Conservation (phyloP, 2,113 vertebrate genomes). For the Pao palembangensis region DNA sequence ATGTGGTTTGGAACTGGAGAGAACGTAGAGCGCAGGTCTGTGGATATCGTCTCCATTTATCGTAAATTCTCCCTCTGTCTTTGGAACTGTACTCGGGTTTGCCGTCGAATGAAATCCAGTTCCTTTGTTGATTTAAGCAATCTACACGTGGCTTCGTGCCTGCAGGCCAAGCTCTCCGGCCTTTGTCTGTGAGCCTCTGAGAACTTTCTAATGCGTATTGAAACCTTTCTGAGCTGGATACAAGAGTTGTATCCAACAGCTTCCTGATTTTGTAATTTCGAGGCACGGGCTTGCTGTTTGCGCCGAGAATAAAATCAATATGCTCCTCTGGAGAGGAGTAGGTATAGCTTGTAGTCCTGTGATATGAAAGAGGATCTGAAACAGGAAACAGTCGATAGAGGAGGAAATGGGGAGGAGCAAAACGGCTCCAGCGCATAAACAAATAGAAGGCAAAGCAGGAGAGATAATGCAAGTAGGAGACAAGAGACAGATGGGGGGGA, state of each 20-base stretch:
- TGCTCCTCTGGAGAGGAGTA: conserved; percentile 58
- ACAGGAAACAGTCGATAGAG: conserved; percentile 59
- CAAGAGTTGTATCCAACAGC: conserved; percentile 65
- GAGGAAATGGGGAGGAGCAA: conserved; percentile 60
- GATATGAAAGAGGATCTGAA: conserved; percentile 59
- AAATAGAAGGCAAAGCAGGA: conserved; percentile 72
- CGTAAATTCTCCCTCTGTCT: neutral
- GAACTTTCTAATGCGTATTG: conserved; percentile 53
- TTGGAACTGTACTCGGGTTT: conserved; percentile 4
- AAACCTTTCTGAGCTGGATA: conserved; percentile 56
- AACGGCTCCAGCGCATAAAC: conserved; percentile 68
- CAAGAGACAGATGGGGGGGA: conserved; percentile 73
- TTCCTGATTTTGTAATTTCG: conserved; percentile 74
- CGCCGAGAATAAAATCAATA: conserved; percentile 70
- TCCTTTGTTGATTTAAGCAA: conserved; percentile 25
- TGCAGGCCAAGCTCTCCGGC: conserved; percentile 25
- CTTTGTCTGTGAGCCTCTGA: conserved; percentile 46
- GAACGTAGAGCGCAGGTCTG: neutral
- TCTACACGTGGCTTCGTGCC: conserved; percentile 37
- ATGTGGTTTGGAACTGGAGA: conserved; percentile 2
- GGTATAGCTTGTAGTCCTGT: conserved; percentile 58
- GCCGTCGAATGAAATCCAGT: conserved; percentile 23
- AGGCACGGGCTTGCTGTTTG: conserved; percentile 58
- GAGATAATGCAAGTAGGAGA: conserved; percentile 74
- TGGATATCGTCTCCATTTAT: neutral